Evolutionary conservation across 2,113 vertebrate species (phyloP).

Genomic region (Heterotis niloticus): DNA sequence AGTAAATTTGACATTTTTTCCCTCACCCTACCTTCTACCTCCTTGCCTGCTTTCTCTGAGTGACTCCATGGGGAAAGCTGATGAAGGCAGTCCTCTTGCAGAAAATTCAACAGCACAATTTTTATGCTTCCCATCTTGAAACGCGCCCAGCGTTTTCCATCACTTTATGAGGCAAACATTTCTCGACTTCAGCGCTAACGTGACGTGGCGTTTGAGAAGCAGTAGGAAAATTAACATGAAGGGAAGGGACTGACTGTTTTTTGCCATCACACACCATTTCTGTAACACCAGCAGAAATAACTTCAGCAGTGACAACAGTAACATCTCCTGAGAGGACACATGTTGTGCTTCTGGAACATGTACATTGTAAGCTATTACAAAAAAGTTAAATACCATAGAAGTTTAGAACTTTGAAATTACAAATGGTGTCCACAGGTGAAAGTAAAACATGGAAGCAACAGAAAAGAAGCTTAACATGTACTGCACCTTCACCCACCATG

Average conservation of each 20-base stretch:
- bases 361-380: neutral
- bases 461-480: no score
- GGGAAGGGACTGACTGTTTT: slow-evolving; percentile 23
- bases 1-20: neutral
- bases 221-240: slow-evolving; percentile 43
- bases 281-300: neutral
- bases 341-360: neutral
- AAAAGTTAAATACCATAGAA: no score
- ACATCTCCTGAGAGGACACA: neutral
- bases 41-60: neutral
- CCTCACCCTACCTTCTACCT: neutral
- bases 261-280: neutral
- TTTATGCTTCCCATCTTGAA: slow-evolving; percentile 28
- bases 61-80: neutral
- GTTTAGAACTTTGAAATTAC: neutral
- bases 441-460: no score
- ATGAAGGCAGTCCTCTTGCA: slow-evolving; percentile 12
- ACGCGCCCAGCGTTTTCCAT: slow-evolving; percentile 28
- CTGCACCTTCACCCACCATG: no score
- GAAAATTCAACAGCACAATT: slow-evolving; percentile 28
- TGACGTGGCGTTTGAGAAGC: slow-evolving; percentile 38
- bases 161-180: slow-evolving; percentile 30
- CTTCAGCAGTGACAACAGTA: neutral
- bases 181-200: slow-evolving; percentile 34
- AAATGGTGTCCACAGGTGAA: no score